Conservation (phyloP, 2,797 vertebrate species). For the Molossus molossus region DNA sequence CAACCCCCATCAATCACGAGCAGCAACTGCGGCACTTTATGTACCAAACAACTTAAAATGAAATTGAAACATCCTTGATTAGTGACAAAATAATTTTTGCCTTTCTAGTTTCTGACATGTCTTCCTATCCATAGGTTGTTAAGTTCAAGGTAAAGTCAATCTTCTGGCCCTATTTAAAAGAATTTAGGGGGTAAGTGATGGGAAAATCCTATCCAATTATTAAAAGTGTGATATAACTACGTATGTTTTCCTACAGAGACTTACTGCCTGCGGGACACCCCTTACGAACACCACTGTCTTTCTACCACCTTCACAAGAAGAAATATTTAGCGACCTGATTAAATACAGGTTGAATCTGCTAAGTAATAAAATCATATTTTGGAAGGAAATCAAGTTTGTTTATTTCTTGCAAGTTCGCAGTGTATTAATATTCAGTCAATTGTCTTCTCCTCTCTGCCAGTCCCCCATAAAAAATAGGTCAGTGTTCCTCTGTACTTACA, state of each 20-base stretch:
- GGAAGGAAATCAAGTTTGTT: constrained; percentile 42
- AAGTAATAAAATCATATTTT: constrained; percentile 59
- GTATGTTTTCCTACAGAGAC: constrained; percentile 57
- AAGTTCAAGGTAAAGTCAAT: constrained; percentile 69
- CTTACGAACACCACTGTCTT: constrained; percentile 28
- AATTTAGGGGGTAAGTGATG: background rate
- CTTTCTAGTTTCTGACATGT: constrained; percentile 65
- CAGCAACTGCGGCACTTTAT: constrained; percentile 51
- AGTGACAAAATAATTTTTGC: constrained; percentile 65
- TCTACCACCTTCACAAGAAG: constrained; percentile 38
- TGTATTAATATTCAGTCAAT: background rate
- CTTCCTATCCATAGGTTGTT: constrained; percentile 71
- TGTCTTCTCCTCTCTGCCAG: background rate
- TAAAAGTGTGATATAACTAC: constrained; percentile 4
- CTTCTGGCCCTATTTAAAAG: constrained; percentile 18
- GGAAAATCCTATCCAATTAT: constrained; percentile 57
- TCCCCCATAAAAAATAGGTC: background rate
- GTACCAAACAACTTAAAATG: constrained; percentile 66
- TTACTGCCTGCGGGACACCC: constrained; percentile 17
- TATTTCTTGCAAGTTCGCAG: constrained; percentile 25
- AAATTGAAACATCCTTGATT: constrained; percentile 75
- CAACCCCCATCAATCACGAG: constrained; percentile 65
- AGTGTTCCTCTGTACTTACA: background rate
- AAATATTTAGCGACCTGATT: constrained; percentile 61
- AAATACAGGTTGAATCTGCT: constrained; percentile 46